Percentiles rank a stretch among this genome's conserved stretches.
Conservation (phyloP, 2,888 invertebrate genomes). For the Melanargia galathea region DNA sequence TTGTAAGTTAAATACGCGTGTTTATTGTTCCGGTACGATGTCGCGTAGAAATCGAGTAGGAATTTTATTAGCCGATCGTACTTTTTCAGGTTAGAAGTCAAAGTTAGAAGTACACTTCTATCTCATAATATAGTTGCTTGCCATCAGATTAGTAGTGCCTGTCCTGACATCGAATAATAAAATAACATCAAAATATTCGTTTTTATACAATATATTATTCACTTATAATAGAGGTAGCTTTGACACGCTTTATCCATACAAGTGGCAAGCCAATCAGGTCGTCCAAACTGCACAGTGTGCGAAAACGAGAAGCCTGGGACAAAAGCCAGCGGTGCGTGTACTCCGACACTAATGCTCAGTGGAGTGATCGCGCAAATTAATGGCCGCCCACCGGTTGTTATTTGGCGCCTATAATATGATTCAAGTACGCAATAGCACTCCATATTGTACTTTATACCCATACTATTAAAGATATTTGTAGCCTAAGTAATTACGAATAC, state of each 20-base stretch:
- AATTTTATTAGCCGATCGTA: too few species aligned
- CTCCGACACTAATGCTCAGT: slow-evolving; percentile 34
- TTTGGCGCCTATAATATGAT: slow-evolving; percentile 26
- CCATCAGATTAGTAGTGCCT: too few species aligned
- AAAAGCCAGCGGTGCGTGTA: slow-evolving; percentile 33
- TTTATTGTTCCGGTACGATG: too few species aligned
- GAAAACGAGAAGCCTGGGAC: slow-evolving; percentile 37
- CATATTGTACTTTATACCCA: neutral
- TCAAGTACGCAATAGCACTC: neutral
- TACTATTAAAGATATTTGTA: neutral
- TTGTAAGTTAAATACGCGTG: too few species aligned
- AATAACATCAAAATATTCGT: neutral
- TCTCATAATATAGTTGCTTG: too few species aligned
- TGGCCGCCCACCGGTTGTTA: slow-evolving; percentile 32
- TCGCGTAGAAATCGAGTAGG: too few species aligned
- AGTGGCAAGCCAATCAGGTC: slow-evolving; percentile 24
- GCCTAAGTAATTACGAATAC: too few species aligned
- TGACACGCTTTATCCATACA: neutral
- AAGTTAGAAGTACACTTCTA: too few species aligned
- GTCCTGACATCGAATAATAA: too few species aligned
- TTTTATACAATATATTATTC: neutral
- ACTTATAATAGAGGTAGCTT: neutral
- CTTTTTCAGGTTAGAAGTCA: too few species aligned
- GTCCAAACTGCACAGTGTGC: slow-evolving; percentile 29
- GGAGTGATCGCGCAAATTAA: slow-evolving; percentile 31